Evolutionary conservation across 2,113 vertebrate species (phyloP).

Genomic region (Canis aureus): DNA sequence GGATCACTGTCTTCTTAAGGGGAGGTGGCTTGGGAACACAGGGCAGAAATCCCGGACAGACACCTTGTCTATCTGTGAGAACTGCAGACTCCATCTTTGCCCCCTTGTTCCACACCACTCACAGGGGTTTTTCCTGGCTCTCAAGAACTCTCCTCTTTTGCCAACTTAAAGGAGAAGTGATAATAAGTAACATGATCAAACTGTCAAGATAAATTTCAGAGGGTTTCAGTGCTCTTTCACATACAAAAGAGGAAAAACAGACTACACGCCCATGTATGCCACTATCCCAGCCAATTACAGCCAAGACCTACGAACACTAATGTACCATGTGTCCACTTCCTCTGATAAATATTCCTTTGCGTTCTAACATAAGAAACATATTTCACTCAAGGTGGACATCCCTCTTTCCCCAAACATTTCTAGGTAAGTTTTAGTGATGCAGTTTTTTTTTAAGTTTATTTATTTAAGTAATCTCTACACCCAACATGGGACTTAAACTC

Average conservation of each 20-base stretch:
- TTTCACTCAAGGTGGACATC: background rate
- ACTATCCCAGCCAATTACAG: background rate
- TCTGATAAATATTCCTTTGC: background rate
- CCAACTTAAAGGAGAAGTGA: conserved; percentile 75
- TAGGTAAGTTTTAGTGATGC: background rate
- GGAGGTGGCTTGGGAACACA: background rate
- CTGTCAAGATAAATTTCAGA: background rate
- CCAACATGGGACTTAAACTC: background rate
- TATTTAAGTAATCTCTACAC: background rate
- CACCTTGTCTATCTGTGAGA: background rate
- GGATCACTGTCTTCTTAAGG: background rate
- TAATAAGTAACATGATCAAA: background rate
- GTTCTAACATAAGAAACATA: background rate
- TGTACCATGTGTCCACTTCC: background rate
- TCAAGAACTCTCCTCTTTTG: conserved; percentile 73
- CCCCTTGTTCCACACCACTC: conserved; percentile 85
- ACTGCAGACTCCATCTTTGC: background rate
- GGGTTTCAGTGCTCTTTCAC: background rate
- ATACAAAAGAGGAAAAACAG: background rate
- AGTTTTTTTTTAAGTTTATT: background rate
- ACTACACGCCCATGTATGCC: background rate
- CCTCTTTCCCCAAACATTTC: background rate
- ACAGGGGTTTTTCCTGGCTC: conserved; percentile 73
- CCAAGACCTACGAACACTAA: background rate
- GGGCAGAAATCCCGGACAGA: background rate